Evolutionary conservation across 2,888 invertebrate genomes (phyloP), one percentile per base, ranked within the genome.

Genomic region (Chrysomela aeneicollis): DNA sequence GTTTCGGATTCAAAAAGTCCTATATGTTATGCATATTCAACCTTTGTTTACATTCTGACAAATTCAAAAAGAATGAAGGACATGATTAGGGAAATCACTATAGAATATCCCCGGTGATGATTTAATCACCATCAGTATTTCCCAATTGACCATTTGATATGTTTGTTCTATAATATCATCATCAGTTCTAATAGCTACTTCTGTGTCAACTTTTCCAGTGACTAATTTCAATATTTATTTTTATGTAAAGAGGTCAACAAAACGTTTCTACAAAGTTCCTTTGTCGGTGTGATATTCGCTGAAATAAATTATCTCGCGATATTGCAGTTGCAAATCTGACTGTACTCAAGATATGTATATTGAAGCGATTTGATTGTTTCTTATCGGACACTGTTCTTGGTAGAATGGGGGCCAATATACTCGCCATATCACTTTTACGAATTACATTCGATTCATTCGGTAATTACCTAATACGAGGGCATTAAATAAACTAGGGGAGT

Each of bases 271-370:
- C 42, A 63, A 57, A 53, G 32, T 35, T 19, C 26, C 62, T 63
- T 63, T 63, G 62, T 63, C 62, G 62, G 62, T 51, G 26, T 18
- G 26, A n/a, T 15, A 4, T 62, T 62, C 66, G 47, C 15, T 49
- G 51, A 57, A 68, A 68, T 63, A 59, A 26, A 42, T 42, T 55
- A 55, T 53, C 53, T 19, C 42, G 18, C 10, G 42, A 42, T 35
- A 42, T 55, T 21, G 55, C 42, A 55, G 46, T 46, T 26, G 57
- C 57, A 37, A 15, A 42, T 42, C 42, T 42, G 42, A 42, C 42
- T 42, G 2, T 42, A 42, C 42, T 15, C 12, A 35, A 10, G 35
- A 35, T 35, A 35, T 47, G 21, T 57, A 15, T 57, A 57, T 46
- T 46, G 22, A 57, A 19, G 46, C 21, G 57, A 46, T 57, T 57